These are phyloP conservation scores for Aphelocoma californica DNA, from an alignment of 2,797 vertebrate genomes.

Conservation along the genomic window DNA sequence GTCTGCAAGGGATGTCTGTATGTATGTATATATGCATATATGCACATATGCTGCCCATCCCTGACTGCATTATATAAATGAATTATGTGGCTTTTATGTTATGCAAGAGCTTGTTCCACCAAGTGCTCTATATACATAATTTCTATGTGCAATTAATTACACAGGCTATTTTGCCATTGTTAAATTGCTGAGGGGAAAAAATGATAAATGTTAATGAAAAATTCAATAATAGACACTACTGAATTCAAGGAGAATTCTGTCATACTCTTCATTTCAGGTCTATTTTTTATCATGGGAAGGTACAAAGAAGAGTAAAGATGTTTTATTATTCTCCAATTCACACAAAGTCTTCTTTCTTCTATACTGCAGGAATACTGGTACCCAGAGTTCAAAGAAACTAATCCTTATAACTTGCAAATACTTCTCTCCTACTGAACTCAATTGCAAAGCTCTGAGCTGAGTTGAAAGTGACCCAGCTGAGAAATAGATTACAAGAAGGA, in stretches of 20 bases:
- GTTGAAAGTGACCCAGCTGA: not conserved
- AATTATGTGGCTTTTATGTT: constrained; percentile 18
- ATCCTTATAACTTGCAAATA: not conserved
- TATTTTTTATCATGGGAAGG: not conserved
- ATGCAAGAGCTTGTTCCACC: constrained; percentile 34
- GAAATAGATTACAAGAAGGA: not conserved
- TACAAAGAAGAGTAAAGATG: not conserved
- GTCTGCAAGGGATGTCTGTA: not conserved
- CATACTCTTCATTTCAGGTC: not conserved
- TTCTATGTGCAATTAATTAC: constrained; percentile 31
- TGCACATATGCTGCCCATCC: not conserved
- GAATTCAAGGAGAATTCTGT: not conserved
- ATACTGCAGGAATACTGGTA: not conserved
- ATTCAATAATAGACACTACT: not conserved
- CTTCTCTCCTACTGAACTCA: not conserved
- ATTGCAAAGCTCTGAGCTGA: not conserved
- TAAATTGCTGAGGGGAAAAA: constrained; percentile 14
- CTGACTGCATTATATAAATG: not conserved
- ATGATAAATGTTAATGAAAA: constrained; percentile 48
- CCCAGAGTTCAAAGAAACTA: not conserved
- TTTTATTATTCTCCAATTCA: not conserved
- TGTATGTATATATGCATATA: not conserved
- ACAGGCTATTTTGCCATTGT: not conserved
- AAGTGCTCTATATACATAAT: constrained; percentile 10
- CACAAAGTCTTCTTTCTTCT: not conserved